These are phyloP conservation scores for Cotesia congregata DNA, from an alignment of 2,888 invertebrate species.

Conservation along the genomic window DNA sequence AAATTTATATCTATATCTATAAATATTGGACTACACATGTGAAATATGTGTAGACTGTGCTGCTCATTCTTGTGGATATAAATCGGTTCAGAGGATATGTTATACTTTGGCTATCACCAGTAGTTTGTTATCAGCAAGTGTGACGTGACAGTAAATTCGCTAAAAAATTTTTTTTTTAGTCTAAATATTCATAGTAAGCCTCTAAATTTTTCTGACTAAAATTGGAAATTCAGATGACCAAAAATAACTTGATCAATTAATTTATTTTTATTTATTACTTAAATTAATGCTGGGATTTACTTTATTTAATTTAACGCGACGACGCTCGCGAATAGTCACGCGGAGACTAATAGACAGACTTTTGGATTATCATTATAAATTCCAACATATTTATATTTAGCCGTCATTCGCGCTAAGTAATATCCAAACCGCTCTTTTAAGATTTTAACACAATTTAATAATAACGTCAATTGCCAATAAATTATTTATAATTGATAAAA, in stretches of 20 bases:
- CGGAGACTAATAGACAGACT: conserved; percentile 17
- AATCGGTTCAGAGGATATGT: conserved; percentile 29
- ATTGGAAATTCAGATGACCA: background rate
- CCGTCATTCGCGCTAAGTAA: conserved; percentile 52
- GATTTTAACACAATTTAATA: conserved; percentile 42
- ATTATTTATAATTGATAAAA: conserved; percentile 27
- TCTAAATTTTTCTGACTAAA: background rate
- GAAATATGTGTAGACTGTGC: conserved; percentile 2
- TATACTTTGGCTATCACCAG: conserved; percentile 26
- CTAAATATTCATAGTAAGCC: too few species aligned
- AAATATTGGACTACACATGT: background rate
- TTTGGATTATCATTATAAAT: background rate
- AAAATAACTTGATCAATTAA: background rate
- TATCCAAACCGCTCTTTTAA: conserved; percentile 40
- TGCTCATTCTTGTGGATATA: conserved; percentile 39
- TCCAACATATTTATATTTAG: conserved; percentile 55
- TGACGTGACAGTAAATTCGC: conserved; percentile 21
- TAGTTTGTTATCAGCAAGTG: conserved; percentile 28
- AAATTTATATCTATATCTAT: background rate
- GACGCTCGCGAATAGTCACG: background rate
- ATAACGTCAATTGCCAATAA: background rate
- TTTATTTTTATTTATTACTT: conserved; percentile 16
- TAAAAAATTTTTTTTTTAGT: conserved; percentile 45
- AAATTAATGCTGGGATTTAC: conserved; percentile 18
- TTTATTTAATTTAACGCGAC: conserved; percentile 33